A percentile compares a stretch with the other conserved stretches of the same genome.
Evolutionary conservation across 2,113 vertebrate species (phyloP).

Genomic region (Ailurus styani): DNA sequence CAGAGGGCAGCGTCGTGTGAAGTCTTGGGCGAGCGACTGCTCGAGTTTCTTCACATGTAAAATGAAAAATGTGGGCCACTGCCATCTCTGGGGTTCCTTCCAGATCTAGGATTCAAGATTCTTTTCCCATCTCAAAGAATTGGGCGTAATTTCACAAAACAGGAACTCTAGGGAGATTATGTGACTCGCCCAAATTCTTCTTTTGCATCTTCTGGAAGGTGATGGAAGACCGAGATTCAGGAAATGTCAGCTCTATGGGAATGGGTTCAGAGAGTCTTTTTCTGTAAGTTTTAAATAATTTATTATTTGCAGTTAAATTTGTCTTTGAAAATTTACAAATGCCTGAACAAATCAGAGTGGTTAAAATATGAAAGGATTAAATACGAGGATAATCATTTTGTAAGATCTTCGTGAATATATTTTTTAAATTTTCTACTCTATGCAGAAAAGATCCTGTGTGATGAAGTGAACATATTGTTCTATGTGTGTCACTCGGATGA

Average conservation of each 20-base stretch:
- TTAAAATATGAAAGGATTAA: neutral
- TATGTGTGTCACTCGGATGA: neutral
- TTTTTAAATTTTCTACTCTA: neutral
- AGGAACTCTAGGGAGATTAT: neutral
- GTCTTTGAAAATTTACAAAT: constrained; percentile 39
- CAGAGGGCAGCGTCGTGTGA: neutral
- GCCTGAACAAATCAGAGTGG: neutral
- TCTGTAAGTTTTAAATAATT: constrained; percentile 48
- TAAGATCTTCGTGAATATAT: neutral
- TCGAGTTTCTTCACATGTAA: neutral
- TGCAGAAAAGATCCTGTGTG: neutral
- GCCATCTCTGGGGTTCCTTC: neutral
- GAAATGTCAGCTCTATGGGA: constrained; percentile 24
- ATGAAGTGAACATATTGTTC: neutral
- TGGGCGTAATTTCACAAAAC: constrained; percentile 29
- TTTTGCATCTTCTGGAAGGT: constrained; percentile 15
- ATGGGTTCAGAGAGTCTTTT: constrained; percentile 40
- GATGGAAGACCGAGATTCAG: constrained; percentile 43
- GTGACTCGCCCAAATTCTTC: constrained; percentile 11
- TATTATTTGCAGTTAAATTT: constrained; percentile 34
- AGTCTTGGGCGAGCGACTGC: neutral
- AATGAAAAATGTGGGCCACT: neutral
- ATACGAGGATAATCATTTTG: neutral
- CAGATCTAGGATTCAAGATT: neutral
- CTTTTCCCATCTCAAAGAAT: neutral